Evolutionary conservation across 2,888 invertebrate genomes (phyloP).

Genomic region (Zhengitettix transpicula): DNA sequence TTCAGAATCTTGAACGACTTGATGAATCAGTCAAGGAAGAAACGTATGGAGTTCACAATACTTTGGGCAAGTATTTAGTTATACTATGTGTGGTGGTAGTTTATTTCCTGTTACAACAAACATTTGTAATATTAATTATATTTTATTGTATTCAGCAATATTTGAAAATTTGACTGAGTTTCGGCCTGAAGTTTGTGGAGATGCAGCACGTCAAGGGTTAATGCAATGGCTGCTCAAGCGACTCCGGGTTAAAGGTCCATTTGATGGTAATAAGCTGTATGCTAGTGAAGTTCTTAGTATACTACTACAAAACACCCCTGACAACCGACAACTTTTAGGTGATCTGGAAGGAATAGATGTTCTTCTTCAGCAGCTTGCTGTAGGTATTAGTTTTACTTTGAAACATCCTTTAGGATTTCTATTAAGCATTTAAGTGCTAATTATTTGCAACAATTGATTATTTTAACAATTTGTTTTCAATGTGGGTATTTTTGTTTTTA

Average conservation of each 20-base stretch:
- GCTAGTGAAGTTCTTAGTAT: conserved; percentile 92
- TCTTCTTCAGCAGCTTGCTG: conserved; percentile 82
- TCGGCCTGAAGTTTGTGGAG: conserved; percentile 62
- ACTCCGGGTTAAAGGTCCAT: conserved; percentile 74
- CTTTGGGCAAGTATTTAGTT: conserved; percentile 40
- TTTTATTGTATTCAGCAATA: conserved; percentile 41
- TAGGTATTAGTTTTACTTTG: conserved; percentile 24
- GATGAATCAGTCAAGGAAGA: conserved; percentile 90
- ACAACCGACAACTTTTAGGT: conserved; percentile 67
- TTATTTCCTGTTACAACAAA: conserved; percentile 7
- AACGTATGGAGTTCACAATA: conserved; percentile 90
- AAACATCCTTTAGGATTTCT: too few species aligned
- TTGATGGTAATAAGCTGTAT: conserved; percentile 90
- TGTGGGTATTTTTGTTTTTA: too few species aligned
- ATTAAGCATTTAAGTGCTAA: background rate
- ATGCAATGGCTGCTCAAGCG: conserved; percentile 84
- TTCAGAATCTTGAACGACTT: conserved; percentile 83
- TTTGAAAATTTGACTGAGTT: conserved; percentile 93
- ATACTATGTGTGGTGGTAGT: background rate
- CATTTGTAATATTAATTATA: background rate
- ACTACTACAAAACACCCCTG: conserved; percentile 75
- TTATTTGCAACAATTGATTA: too few species aligned
- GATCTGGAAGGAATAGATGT: conserved; percentile 93
- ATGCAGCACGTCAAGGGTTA: conserved; percentile 81
- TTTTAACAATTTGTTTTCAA: too few species aligned